Conservation (phyloP, 2,113 vertebrate species). For the Asarcornis scutulata region DNA sequence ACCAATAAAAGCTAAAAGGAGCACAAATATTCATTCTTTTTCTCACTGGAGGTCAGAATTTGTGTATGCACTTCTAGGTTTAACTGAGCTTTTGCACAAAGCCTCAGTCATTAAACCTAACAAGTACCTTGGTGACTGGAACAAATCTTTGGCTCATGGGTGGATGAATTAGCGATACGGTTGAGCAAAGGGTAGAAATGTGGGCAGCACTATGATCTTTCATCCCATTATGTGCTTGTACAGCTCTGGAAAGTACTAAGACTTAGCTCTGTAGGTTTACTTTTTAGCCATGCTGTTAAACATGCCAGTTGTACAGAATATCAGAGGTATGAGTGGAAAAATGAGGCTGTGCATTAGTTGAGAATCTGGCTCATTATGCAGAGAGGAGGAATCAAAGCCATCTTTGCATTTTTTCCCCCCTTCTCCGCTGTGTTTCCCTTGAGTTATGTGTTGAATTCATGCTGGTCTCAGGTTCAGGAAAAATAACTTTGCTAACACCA, state of each 20-base stretch:
- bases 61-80: neutral
- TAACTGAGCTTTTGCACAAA: neutral
- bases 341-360: neutral
- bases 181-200: neutral
- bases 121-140: neutral
- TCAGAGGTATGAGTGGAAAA: neutral
- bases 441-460: neutral
- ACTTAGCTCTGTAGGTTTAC: neutral
- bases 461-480: neutral
- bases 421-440: neutral
- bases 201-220: neutral
- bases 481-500: neutral
- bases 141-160: neutral
- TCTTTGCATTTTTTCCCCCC: neutral
- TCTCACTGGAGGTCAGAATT: neutral
- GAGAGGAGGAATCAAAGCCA: neutral
- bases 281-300: neutral
- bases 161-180: neutral
- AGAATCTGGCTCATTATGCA: neutral
- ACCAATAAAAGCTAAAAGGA: slow-evolving; percentile 25
- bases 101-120: neutral
- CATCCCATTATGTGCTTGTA: neutral
- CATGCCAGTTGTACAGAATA: neutral
- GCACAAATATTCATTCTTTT: neutral
- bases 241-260: neutral